Base-by-base conservation (phyloP, 2,113 vertebrate genomes). In the Amphiprion ocellaris region DNA sequence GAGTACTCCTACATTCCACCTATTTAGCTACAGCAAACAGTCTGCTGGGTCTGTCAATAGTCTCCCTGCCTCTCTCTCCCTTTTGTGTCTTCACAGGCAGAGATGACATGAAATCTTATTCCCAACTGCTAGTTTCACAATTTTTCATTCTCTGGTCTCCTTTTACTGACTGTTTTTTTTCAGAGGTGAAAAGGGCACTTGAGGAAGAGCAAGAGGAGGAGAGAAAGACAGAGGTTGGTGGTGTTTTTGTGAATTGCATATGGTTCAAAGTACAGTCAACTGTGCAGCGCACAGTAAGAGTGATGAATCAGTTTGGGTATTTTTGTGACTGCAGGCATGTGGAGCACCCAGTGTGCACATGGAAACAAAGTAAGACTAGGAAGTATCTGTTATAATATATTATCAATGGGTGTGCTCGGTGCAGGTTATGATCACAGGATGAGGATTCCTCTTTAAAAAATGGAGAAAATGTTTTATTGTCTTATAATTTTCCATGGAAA, bases 61-160 rank as follows among this genome's bases (percentile, higher is more conserved):
- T 75, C 55, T 26, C 17, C 50, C 26, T 54, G 23, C 37, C 60
- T 46, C 33, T 68, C 24, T 9, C 26, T 70, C 50, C 16, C 21
- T 55, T 56, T 65, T 47, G 59, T 53, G 49, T 79, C 58, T 55
- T 53, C 69, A 73, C 55, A 73, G 73, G 86, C 74, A 86, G 39
- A 53, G 50, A 78, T 56, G 47, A 83, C 55, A 72, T 33, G 50
- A 83, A 84, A 79, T 67, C 74, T 70, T 67, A 81, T 54, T 77
- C 70, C 62, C 69, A 37, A 50, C 50, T 56, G 56, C 71, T 71
- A 33, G 74, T 84, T 54, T 54, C 53, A 47, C 54, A 19, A 33
- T 49, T 60, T 12, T 49, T 79, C 26, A 79, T 61, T 68, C 9
- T 33, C 37, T 17, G 30, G 39, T 63, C 14, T 50, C 24, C 49